Evolutionary conservation across 1,140 invertebrate genomes (phyloP).

Genomic region (Scaptomyza graminum): DNA sequence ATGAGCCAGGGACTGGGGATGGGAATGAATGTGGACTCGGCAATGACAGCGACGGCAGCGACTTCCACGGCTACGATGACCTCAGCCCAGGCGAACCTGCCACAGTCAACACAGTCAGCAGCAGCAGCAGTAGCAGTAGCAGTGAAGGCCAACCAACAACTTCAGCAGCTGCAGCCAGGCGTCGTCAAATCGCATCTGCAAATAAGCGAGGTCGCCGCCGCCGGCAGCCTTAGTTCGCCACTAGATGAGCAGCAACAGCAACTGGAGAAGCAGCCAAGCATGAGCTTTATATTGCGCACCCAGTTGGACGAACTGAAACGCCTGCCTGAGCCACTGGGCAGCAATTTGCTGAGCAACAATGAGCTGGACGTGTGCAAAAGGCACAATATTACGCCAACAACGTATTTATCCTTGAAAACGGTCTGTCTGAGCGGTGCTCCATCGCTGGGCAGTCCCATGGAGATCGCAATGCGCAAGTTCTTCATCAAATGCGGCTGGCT

Average conservation of each 20-base stretch:
- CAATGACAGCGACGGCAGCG: constrained; percentile 64
- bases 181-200: constrained; percentile 36
- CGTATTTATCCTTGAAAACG: constrained; percentile 86
- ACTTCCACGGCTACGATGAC: constrained; percentile 78
- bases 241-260: constrained; percentile 33
- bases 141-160: constrained; percentile 64
- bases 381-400: constrained; percentile 85
- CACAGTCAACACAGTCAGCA: constrained; percentile 51
- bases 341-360: constrained; percentile 82
- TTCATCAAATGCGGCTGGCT: constrained; percentile 83
- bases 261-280: constrained; percentile 27
- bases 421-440: constrained; percentile 84
- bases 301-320: constrained; percentile 77
- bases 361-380: constrained; percentile 85
- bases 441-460: constrained; percentile 69
- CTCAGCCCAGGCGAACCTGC: constrained; percentile 71
- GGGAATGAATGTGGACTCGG: constrained; percentile 52
- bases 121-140: constrained; percentile 44
- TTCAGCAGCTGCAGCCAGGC: constrained; percentile 56
- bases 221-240: constrained; percentile 33
- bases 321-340: constrained; percentile 69
- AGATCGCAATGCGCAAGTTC: constrained; percentile 79
- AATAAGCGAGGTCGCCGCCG: constrained; percentile 50
- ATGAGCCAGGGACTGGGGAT: constrained; percentile 24
- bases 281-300: constrained; percentile 71